Evolutionary conservation across 2,888 invertebrate species (phyloP).

Genomic region (Portevinia maculata): DNA sequence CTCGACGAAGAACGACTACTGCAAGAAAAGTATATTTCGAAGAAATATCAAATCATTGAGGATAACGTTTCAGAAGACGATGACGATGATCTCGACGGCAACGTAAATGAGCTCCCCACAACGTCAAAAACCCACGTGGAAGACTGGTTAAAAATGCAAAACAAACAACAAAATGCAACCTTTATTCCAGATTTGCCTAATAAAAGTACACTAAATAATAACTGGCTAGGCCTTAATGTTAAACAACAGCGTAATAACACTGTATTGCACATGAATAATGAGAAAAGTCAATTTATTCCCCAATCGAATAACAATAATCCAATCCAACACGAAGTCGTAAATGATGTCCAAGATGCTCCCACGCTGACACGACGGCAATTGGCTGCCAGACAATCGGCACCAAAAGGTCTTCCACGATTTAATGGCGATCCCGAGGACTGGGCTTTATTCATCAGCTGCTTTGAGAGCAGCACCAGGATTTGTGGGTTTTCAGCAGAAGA

Average conservation of each 20-base stretch:
- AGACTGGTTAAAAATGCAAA: slow-evolving; percentile 17
- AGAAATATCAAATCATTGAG: slow-evolving; percentile 35
- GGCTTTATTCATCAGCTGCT: slow-evolving; percentile 35
- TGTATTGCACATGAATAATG: slow-evolving; percentile 1
- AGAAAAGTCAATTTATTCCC: slow-evolving; percentile 7
- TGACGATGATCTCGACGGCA: slow-evolving; percentile 6
- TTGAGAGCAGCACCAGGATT: slow-evolving; percentile 16
- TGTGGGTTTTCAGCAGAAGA: slow-evolving; percentile 29
- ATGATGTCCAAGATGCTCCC: slow-evolving; percentile 13
- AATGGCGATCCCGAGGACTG: slow-evolving; percentile 33
- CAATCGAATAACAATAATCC: slow-evolving; percentile 3
- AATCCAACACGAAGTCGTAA: slow-evolving; percentile 11
- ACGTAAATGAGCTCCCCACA: slow-evolving; percentile 5
- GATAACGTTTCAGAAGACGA: slow-evolving; percentile 7
- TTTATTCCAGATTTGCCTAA: slow-evolving; percentile 25
- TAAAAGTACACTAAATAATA: slow-evolving; percentile 24
- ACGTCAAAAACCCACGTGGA: slow-evolving; percentile 25
- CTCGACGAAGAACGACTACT: slow-evolving; percentile 23
- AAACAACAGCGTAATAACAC: neutral
- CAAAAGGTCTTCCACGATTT: slow-evolving; percentile 22
- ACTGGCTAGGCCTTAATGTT: slow-evolving; percentile 17
- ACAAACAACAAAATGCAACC: slow-evolving; percentile 7
- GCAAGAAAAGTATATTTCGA: slow-evolving; percentile 20
- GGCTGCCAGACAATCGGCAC: slow-evolving; percentile 34
- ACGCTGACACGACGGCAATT: slow-evolving; percentile 23